Evolutionary conservation across 2,888 invertebrate species (phyloP).

Genomic region (Lasioglossum morio): DNA sequence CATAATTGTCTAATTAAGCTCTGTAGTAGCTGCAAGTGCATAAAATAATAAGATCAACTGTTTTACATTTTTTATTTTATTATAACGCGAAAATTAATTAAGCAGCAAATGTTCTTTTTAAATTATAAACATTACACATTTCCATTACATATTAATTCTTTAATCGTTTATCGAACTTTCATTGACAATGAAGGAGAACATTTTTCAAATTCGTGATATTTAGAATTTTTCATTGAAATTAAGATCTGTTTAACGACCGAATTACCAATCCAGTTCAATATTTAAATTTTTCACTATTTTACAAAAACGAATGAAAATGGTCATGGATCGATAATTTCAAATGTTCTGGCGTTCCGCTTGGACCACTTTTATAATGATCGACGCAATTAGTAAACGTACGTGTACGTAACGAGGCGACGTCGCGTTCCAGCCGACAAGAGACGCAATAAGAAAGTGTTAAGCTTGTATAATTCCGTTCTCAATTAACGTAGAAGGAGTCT

Average conservation of each 20-base stretch:
- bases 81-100: too few relatives aligned
- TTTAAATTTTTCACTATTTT: background rate
- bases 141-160: background rate
- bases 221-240: background rate
- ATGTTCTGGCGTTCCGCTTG: background rate
- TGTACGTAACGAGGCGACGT: background rate
- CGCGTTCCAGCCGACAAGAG: background rate
- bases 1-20: too few relatives aligned
- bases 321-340: background rate
- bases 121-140: background rate
- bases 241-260: background rate
- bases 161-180: background rate
- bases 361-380: background rate
- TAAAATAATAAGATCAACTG: too few relatives aligned
- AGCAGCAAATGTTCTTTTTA: background rate
- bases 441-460: conserved; percentile 12
- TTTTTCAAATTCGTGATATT: background rate
- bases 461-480: background rate
- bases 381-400: background rate
- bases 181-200: background rate
- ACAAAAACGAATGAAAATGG: background rate
- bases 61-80: too few relatives aligned
- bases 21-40: background rate
- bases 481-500: conserved; percentile 12
- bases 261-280: background rate